A percentile compares a stretch with the other conserved stretches of the same genome.
Conservation (phyloP, 2,797 vertebrate genomes). For the Aplochiton taeniatus region DNA sequence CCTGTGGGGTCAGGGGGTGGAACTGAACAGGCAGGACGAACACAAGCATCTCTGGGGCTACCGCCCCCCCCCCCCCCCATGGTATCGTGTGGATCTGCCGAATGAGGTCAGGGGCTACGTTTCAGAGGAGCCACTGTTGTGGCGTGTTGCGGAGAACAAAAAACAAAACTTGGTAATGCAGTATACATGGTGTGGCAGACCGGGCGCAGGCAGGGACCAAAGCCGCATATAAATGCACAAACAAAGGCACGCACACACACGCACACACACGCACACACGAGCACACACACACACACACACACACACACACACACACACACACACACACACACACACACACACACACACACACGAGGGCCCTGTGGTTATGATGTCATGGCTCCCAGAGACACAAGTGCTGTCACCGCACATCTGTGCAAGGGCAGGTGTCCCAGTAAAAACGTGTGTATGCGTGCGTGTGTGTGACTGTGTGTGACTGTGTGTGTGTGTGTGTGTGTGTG, state of each 20-base stretch:
- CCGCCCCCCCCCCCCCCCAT: too few relatives aligned
- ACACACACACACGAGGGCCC: conserved; percentile 11
- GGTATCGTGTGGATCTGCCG: not conserved
- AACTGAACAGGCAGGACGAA: not conserved
- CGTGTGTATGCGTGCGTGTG: not conserved
- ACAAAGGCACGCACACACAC: too few relatives aligned
- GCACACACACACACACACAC: conserved; percentile 9
- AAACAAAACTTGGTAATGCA: conserved; percentile 19
- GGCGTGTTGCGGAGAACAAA: conserved; percentile 13
- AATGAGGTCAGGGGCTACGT: conserved; percentile 13
- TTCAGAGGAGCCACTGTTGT: conserved; percentile 8
- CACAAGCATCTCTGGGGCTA: conserved; percentile 3
- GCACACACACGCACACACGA: conserved; percentile 7
- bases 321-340: conserved; percentile 16
- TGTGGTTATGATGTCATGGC: conserved; percentile 28
- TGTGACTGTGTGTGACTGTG: too few relatives aligned
- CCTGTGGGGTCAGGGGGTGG: not conserved
- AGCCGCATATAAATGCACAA: conserved; percentile 42
- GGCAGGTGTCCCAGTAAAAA: conserved; percentile 20
- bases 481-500: not conserved
- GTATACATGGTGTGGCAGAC: conserved; percentile 23
- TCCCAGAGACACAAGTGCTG: conserved; percentile 5
- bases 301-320: conserved; percentile 13
- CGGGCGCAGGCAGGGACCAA: conserved; percentile 2
- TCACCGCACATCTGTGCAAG: conserved; percentile 32